phyloP scores from a whole-genome alignment of 2,113 vertebrate genomes.

The Hippocampus zosterae region DNA sequence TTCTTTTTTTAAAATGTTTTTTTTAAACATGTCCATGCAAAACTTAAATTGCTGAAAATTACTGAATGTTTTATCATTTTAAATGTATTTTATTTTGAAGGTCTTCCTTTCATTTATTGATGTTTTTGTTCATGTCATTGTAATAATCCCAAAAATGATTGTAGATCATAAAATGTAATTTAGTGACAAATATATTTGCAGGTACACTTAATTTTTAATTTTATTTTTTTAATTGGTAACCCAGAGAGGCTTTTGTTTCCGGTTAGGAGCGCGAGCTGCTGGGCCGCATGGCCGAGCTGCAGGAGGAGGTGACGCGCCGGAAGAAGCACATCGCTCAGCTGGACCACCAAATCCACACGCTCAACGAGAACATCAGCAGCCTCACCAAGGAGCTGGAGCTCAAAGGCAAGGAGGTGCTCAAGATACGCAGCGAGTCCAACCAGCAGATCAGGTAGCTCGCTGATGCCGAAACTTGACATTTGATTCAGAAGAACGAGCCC shows the following conservation, averaged over 20 bases:
- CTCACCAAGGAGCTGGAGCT: conserved; percentile 95
- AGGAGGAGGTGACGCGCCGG: conserved; percentile 87
- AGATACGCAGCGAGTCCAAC: conserved; percentile 95
- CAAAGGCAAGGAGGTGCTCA: conserved; percentile 96
- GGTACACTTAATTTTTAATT: too few species aligned
- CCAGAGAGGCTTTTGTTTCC: background rate
- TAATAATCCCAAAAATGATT: too few species aligned
- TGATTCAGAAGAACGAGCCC: too few species aligned
- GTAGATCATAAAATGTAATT: too few species aligned
- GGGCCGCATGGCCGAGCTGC: conserved; percentile 83
- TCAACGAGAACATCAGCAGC: conserved; percentile 92
- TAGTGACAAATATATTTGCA: too few species aligned
- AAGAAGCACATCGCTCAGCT: conserved; percentile 90
- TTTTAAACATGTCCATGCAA: background rate
- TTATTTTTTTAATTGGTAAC: too few species aligned
- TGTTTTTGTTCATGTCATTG: too few species aligned
- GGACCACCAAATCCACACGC: conserved; percentile 89
- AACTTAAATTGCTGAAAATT: too few species aligned
- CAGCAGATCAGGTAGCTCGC: conserved; percentile 88
- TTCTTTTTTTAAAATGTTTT: background rate
- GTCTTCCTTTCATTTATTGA: too few species aligned
- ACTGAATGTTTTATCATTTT: too few species aligned
- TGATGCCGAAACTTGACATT: too few species aligned
- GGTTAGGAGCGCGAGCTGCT: conserved; percentile 85
- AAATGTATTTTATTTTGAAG: too few species aligned